Base-by-base conservation (phyloP, 1,140 invertebrate species). In the Adoxophyes honmai region DNA sequence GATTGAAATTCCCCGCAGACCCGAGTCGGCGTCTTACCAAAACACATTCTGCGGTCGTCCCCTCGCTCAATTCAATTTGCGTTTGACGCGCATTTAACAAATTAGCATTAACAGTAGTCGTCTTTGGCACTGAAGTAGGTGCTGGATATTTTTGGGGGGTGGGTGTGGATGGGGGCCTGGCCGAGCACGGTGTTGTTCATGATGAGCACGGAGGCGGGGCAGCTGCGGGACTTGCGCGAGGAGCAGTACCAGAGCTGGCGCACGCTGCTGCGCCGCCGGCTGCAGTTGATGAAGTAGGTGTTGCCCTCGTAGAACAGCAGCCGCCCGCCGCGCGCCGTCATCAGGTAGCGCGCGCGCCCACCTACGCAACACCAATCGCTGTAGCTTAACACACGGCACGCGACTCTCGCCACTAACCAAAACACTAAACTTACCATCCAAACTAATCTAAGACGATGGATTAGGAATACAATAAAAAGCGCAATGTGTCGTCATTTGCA, bases 221-320 rank as follows among this genome's bases (percentile, higher is more conserved):
- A 86, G 48, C 61, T 71, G 7, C 64, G 68, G 4, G 78, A 79
- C 37, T 81, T 84, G 42, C 83, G 62, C 7, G 79, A 79, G 0
- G 79, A 86, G 44, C 81, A 84, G 63, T 82, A 84, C 83, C 79
- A 86, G 0, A 84, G 64, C 9, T 75, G 64, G 3, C 75, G 65
- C 0, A 70, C 55, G 28, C 71, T 73, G 35, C 70, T 62, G 34
- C 68, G 70, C 5, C 68, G 71, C 34, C 77, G 80, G n/a, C 70
- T 65, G 18, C 70, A 78, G 53, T 83, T 78, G 15, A 82, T 70
- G 70, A 77, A 86, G 64, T 70, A 86, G 0, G 78, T 83, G 57
- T 86, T 78, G 14, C 81, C 79, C 33, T 71, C 62, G 69, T 72
- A 79, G 62, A 73, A 77, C 18, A 82, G 68, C 37, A 82, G 68